phyloP scores from a whole-genome alignment of 2,113 vertebrate genomes.

The Otus sunia region DNA sequence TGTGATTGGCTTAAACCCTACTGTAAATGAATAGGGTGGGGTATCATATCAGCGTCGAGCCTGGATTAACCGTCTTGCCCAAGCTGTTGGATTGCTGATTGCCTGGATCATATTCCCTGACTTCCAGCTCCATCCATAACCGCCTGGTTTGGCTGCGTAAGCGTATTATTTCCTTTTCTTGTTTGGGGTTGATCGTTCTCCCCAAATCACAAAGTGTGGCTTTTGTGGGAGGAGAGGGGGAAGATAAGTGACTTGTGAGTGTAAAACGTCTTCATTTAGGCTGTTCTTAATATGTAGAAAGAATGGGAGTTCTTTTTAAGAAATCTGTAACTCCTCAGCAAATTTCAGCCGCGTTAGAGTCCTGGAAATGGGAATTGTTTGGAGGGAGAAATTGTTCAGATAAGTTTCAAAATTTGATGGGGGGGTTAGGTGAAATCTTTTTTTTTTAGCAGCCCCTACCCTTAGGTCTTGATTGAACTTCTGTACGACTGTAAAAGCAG shows the following conservation, averaged over 20 bases:
- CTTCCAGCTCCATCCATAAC: not conserved
- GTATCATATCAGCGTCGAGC: not conserved
- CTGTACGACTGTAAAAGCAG: not conserved
- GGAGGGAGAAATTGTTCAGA: not conserved
- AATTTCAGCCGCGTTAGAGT: rapidly evolving
- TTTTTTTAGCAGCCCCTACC: not conserved
- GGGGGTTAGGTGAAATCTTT: not conserved
- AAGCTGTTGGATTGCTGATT: not conserved
- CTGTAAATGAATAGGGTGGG: not conserved
- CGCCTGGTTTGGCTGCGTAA: rapidly evolving
- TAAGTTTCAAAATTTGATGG: rapidly evolving
- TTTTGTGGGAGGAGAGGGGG: not conserved
- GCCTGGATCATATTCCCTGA: not conserved
- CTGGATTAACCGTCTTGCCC: not conserved
- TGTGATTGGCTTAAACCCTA: not conserved
- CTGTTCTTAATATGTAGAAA: rapidly evolving
- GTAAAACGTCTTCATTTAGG: not conserved
- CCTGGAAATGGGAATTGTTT: not conserved
- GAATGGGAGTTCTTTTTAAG: no score
- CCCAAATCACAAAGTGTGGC: not conserved
- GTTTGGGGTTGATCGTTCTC: not conserved
- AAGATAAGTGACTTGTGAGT: not conserved
- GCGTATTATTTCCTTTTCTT: not conserved
- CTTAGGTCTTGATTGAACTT: not conserved
- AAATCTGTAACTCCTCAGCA: not conserved